Percentiles rank a stretch among this genome's conserved stretches.
Conservation (phyloP, 2,797 vertebrate genomes). For the Intellagama lesueurii region DNA sequence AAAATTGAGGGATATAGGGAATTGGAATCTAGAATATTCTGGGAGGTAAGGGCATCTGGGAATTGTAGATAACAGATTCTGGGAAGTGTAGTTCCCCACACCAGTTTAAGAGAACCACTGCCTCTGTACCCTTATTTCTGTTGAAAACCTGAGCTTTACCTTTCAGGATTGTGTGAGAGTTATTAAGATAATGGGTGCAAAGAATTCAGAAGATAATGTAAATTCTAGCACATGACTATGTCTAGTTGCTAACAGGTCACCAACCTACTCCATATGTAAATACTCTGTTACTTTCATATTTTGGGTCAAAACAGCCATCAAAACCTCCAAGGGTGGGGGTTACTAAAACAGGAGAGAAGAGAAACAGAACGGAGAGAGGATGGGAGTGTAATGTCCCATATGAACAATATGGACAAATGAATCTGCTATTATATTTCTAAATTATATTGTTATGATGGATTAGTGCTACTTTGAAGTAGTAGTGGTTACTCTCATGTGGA, state of each 20-base stretch:
- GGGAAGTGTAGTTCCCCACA: too few relatives aligned
- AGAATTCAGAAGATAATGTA: background rate
- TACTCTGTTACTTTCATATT: background rate
- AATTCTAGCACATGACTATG: background rate
- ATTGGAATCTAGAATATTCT: background rate
- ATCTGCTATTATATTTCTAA: background rate
- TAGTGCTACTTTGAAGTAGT: background rate
- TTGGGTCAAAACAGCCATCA: too few relatives aligned
- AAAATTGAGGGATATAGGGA: background rate
- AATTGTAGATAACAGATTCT: too few relatives aligned
- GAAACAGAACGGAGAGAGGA: background rate
- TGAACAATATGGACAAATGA: background rate
- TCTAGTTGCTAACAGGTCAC: background rate
- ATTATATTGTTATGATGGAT: background rate
- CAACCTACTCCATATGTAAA: background rate
- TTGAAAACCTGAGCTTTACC: background rate
- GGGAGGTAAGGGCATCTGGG: background rate
- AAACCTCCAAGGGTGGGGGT: background rate
- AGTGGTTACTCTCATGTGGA: background rate
- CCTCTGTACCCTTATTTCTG: background rate
- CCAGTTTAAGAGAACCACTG: background rate
- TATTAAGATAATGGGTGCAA: background rate
- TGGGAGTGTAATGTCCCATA: background rate
- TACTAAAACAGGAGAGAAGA: background rate
- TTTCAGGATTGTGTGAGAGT: background rate